A percentile compares a stretch with the other conserved stretches of the same genome.
These are phyloP conservation scores for Aplochiton taeniatus DNA, from an alignment of 2,797 vertebrate species.

Conservation along the genomic window DNA sequence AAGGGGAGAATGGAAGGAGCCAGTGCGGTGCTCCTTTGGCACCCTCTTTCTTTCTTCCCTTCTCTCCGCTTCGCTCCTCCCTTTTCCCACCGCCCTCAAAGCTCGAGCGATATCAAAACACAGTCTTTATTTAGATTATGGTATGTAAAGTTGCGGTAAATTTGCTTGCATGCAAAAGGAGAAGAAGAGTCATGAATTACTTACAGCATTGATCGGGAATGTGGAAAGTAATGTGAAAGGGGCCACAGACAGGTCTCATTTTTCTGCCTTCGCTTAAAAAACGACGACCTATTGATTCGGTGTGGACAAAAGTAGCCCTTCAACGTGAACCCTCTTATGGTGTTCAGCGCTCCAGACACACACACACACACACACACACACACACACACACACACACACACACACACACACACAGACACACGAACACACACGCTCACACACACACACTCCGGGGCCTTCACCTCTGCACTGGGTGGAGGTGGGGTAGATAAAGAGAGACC, in stretches of 20 bases:
- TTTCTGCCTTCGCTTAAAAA: conserved; percentile 29
- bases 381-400: conserved; percentile 14
- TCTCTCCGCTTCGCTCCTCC: neutral
- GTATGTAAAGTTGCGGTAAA: neutral
- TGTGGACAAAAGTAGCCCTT: conserved; percentile 23
- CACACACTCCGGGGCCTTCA: conserved; percentile 27
- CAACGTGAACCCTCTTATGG: conserved; percentile 17
- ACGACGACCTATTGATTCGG: conserved; percentile 44
- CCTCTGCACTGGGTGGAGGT: conserved; percentile 36
- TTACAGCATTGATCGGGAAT: neutral
- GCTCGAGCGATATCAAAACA: conserved; percentile 43
- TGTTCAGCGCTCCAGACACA: neutral
- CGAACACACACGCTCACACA: neutral
- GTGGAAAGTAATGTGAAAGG: conserved; percentile 17
- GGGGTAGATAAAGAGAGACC: conserved; percentile 8
- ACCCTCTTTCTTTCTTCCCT: conserved; percentile 14
- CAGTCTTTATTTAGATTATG: neutral
- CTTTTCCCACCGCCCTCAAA: conserved; percentile 56
- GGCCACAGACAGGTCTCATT: neutral
- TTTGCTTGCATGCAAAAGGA: neutral
- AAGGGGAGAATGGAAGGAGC: conserved; percentile 73
- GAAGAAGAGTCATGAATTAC: conserved; percentile 11
- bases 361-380: conserved; percentile 1
- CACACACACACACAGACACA: conserved; percentile 6
- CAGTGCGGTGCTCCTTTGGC: conserved; percentile 69